A percentile compares a stretch with the other conserved stretches of the same genome.
These are phyloP conservation scores for Xylota sylvarum DNA, from an alignment of 2,888 invertebrate species.

Conservation along the genomic window DNA sequence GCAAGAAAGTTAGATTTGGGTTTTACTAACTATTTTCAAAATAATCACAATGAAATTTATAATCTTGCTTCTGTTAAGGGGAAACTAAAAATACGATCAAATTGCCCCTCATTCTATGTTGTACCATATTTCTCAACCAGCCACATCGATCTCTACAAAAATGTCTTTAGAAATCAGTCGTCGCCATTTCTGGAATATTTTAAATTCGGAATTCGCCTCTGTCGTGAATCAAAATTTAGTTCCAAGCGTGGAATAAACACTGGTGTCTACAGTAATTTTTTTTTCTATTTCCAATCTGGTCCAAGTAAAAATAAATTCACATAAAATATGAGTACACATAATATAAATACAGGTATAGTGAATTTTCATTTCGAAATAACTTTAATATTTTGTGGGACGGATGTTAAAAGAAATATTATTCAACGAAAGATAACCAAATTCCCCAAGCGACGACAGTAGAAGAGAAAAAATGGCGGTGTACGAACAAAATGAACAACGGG, in stretches of 20 bases:
- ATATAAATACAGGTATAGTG: slow-evolving; percentile 69
- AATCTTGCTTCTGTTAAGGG: not conserved
- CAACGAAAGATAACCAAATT: slow-evolving; percentile 76
- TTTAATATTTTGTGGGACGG: slow-evolving; percentile 55
- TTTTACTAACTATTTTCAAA: not conserved
- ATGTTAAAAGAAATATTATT: slow-evolving; percentile 71
- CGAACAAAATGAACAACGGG: slow-evolving; percentile 70
- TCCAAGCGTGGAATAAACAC: slow-evolving; percentile 4
- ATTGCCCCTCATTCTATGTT: slow-evolving; percentile 42
- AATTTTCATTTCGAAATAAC: slow-evolving; percentile 49
- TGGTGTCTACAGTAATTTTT: no score
- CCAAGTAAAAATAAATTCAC: slow-evolving; percentile 17
- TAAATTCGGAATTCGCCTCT: slow-evolving; percentile 53
- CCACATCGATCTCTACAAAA: slow-evolving; percentile 56
- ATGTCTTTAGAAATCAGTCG: slow-evolving; percentile 25
- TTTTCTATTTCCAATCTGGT: not conserved
- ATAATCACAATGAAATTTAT: not conserved
- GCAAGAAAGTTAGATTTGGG: not conserved
- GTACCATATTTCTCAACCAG: slow-evolving; percentile 48
- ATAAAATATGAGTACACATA: slow-evolving; percentile 56
- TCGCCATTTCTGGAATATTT: slow-evolving; percentile 31
- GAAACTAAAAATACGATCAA: slow-evolving; percentile 38
- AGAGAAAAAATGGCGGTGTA: slow-evolving; percentile 76
- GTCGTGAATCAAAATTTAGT: slow-evolving; percentile 30
- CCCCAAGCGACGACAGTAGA: slow-evolving; percentile 77